These are phyloP conservation scores for Sipunculus nudus DNA, from an alignment of 2,888 invertebrate species.

Conservation along the genomic window DNA sequence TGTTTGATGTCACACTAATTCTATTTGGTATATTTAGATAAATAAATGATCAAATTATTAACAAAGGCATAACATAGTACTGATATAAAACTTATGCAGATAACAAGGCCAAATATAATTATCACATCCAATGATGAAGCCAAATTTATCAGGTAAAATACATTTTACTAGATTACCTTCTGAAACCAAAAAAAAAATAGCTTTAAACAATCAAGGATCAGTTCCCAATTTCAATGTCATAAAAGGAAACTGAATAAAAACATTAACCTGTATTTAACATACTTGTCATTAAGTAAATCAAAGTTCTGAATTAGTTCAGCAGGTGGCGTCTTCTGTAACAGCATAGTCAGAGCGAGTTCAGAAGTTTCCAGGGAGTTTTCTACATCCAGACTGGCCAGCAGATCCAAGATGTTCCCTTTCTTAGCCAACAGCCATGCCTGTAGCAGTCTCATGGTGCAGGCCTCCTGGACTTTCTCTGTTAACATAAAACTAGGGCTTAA, in stretches of 20 bases:
- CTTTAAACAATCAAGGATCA: too few relatives aligned
- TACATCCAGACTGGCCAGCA: conserved; percentile 80
- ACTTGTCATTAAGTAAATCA: conserved; percentile 60
- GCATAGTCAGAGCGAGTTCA: conserved; percentile 69
- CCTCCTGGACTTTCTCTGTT: conserved; percentile 61
- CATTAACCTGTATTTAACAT: conserved; percentile 35
- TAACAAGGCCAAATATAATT: too few relatives aligned
- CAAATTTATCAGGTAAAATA: too few relatives aligned
- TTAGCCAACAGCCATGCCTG: conserved; percentile 81
- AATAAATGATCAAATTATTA: too few relatives aligned
- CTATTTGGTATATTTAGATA: too few relatives aligned
- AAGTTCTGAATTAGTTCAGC: conserved; percentile 55
- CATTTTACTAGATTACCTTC: too few relatives aligned
- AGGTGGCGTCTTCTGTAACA: conserved; percentile 70
- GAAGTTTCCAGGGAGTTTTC: conserved; percentile 74
- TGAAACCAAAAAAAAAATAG: too few relatives aligned
- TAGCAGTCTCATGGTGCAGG: conserved; percentile 67
- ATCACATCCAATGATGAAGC: too few relatives aligned
- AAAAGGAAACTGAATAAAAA: neutral
- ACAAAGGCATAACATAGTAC: too few relatives aligned
- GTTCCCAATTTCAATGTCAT: neutral
- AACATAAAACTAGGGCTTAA: conserved; percentile 14
- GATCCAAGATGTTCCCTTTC: conserved; percentile 75
- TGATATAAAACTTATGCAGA: too few relatives aligned
- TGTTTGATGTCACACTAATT: too few relatives aligned